Evolutionary conservation across 2,888 invertebrate genomes (phyloP), one percentile per base, ranked within the genome.

Genomic region (Tridacna gigas): DNA sequence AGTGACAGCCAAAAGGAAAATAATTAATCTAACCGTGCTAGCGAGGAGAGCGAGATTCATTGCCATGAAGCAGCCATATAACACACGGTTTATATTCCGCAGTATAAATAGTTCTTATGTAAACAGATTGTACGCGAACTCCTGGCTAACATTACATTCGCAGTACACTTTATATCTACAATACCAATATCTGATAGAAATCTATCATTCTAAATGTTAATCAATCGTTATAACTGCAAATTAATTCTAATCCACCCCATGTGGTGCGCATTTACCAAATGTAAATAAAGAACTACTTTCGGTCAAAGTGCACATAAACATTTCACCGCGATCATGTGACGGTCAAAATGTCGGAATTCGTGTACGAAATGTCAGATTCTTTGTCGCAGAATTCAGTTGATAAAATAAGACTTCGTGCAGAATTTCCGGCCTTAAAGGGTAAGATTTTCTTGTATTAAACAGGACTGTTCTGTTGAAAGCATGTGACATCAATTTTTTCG

Each of bases 1-100:
- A 87, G 86, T 89, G 86, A 88, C 88, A 88, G 88, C 89, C 89
- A 88, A 86, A 71, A 88, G 88, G 86, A 85, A 86, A 86, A 89
- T 88, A 88, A 89, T 88, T 82, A 88, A 86, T 84, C 86, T 86
- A 89, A 90, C 18, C 88, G 88, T 89, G 90, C 88, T 86, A 86
- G 86, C 82, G 82, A 83, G 86, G 87, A 80, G 84, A 88, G 88
- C 89, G 87, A 86, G 84, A 80, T 86, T 88, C 85, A 85, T 88
- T 88, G 86, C 86, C 83, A 86, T 88, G 84, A 86, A 83, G 82
- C 74, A 78, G 82, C 84, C 89, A 76, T 77, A 83, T 74, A 66
- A 80, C 85, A 74, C 15, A 74, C 25, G 61, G 18, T 51, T 67
- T 80, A 82, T 69, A 48, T 61, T 37, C 74, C 66, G 71, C 37